These are phyloP conservation scores for Psilopogon haemacephalus DNA, from an alignment of 2,113 vertebrate species.

Conservation along the genomic window DNA sequence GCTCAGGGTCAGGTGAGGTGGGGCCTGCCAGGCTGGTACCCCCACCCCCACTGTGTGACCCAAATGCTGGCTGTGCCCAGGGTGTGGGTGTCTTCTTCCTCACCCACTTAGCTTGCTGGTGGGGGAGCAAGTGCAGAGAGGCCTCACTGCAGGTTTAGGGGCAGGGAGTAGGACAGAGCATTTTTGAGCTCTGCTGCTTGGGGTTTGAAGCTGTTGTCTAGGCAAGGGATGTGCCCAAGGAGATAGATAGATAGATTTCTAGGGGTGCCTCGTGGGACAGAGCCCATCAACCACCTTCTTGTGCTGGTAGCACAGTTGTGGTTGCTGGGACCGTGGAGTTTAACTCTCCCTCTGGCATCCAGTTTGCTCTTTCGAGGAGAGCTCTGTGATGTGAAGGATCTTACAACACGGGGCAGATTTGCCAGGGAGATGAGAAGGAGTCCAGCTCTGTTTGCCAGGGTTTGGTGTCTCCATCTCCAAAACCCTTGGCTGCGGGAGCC, in stretches of 20 bases:
- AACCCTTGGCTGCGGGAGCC: background rate
- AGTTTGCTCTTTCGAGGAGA: background rate
- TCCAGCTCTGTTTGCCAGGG: background rate
- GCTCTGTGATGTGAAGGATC: background rate
- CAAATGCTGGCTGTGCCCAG: rapidly evolving
- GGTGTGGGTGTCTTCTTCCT: background rate
- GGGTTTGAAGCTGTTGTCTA: background rate
- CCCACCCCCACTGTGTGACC: background rate
- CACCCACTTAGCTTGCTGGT: rapidly evolving
- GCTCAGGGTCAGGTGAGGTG: rapidly evolving
- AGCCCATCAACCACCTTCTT: background rate
- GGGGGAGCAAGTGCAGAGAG: rapidly evolving
- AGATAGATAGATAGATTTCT: background rate
- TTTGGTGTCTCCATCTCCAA: background rate
- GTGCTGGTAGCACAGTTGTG: background rate
- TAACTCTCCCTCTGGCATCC: background rate
- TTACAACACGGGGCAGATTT: background rate
- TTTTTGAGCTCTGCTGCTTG: background rate
- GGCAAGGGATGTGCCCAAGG: background rate
- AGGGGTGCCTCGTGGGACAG: background rate
- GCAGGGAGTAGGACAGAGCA: background rate
- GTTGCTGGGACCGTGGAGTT: background rate
- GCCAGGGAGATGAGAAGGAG: background rate
- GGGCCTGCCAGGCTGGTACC: background rate
- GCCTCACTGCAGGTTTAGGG: background rate